phyloP scores from a whole-genome alignment of 2,797 vertebrate species.

The Philypnodon macrostomus region DNA sequence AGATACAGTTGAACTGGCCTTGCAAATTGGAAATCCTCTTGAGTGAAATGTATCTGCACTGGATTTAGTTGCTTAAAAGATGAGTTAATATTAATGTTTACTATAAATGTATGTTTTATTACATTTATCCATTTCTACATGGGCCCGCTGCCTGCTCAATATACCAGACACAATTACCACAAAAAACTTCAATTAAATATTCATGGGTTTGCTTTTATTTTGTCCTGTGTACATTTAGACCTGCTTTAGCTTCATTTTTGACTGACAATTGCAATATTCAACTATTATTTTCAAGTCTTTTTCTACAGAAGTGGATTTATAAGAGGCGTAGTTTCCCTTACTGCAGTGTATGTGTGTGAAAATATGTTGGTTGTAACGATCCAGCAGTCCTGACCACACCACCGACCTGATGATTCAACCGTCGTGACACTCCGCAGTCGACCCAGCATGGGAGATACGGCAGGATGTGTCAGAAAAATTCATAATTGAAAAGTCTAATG shows the following conservation, averaged over 20 bases:
- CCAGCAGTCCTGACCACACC: slow-evolving; percentile 20
- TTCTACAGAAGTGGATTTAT: too few species aligned
- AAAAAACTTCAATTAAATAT: too few species aligned
- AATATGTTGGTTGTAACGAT: neutral
- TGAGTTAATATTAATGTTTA: too few species aligned
- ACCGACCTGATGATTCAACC: slow-evolving; percentile 4
- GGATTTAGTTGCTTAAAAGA: neutral
- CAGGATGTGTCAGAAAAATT: slow-evolving; percentile 6
- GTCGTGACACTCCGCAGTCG: slow-evolving; percentile 12
- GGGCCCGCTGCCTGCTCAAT: too few species aligned
- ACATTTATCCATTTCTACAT: too few species aligned
- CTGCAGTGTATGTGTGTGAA: neutral
- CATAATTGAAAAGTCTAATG: slow-evolving; percentile 15
- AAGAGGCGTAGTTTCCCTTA: neutral
- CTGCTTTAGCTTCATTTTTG: too few species aligned
- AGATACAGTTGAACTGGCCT: neutral
- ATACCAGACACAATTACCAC: too few species aligned
- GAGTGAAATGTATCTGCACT: neutral
- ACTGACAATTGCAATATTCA: too few species aligned
- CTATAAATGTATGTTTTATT: too few species aligned
- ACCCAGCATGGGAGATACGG: slow-evolving; percentile 17
- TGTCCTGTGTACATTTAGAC: too few species aligned
- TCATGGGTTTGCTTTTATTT: too few species aligned
- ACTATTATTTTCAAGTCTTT: too few species aligned
- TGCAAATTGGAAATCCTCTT: neutral